Base-by-base conservation (phyloP, 1,140 invertebrate genomes). In the Fopius arisanus region DNA sequence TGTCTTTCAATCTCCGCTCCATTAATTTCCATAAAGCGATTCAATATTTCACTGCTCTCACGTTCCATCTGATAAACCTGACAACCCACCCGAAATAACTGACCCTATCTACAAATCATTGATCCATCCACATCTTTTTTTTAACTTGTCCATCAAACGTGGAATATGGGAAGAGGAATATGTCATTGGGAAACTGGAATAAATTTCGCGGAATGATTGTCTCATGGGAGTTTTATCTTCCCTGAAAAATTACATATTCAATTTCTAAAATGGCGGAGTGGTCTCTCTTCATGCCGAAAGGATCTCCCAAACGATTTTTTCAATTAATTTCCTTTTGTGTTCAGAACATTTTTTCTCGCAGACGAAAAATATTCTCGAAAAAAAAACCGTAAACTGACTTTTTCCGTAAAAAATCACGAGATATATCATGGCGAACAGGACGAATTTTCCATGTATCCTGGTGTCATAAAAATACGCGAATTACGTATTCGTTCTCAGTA, bases 21-120 rank as follows among this genome's bases (percentile, higher is more conserved):
- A 59, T 59, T 59, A 59, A 59, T 59, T 26, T 59, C 23, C 54
- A 59, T 59, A 19, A 48, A 59, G 54, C 19, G 10, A 59, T 59
- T 28, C 54, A 59, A 59, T 59, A 59, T 26, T 59, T 59, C 54
- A 59, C 54, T 59, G 54, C 54, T 26, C 23, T 59, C 54, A 59
- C 54, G 26, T 59, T 59, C 23, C 23, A 59, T 59, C 54, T 59
- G 54, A 59, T 59, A 28, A 59, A 59, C 19, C 23, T 59, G 54
- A 59, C 54, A 59, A 59, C 19, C 54, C 21, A 26, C 10, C 23
- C 19, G 54, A 59, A 59, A 59, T 59, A 59, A 59, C 54, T 59
- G 54, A 59, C 54, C 54, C 54, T 28, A 59, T 59, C 54, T 59
- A 59, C 54, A 26, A 59, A 59, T 28, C 54, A 59, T 59, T 59